These are phyloP conservation scores for Xiphophorus birchmanni DNA, from an alignment of 2,797 vertebrate species.

Conservation along the genomic window DNA sequence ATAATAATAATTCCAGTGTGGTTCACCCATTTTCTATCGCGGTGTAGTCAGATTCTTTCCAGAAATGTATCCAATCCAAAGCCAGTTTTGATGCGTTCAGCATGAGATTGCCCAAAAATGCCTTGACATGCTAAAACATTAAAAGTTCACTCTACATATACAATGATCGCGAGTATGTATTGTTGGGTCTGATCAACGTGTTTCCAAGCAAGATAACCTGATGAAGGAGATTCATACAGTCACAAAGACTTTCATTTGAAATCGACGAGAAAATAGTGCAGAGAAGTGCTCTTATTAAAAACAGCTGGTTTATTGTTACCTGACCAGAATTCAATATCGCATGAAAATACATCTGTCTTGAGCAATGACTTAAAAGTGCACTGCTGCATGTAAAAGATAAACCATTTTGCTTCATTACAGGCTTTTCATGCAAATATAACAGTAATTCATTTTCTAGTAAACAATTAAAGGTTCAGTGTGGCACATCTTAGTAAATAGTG, in stretches of 20 bases:
- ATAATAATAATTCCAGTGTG: too few relatives aligned
- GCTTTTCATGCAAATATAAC: neutral
- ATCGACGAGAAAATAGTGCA: neutral
- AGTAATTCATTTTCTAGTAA: neutral
- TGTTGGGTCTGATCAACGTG: neutral
- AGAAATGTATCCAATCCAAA: too few relatives aligned
- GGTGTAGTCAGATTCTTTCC: too few relatives aligned
- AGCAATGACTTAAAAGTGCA: conserved; percentile 43
- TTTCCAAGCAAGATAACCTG: neutral
- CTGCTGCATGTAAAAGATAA: conserved; percentile 29
- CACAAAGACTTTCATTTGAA: neutral
- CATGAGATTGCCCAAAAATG: too few relatives aligned
- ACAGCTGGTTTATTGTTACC: conserved; percentile 33
- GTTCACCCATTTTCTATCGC: too few relatives aligned
- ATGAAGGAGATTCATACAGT: neutral
- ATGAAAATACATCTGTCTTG: conserved; percentile 35
- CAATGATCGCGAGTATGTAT: neutral
- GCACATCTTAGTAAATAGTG: neutral
- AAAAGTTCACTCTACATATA: too few relatives aligned
- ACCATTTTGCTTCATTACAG: neutral
- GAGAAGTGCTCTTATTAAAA: neutral
- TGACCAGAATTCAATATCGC: conserved; percentile 23
- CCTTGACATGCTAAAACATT: too few relatives aligned
- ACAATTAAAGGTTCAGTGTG: neutral
- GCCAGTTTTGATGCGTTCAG: too few relatives aligned